A percentile compares a stretch with the other conserved stretches of the same genome.
phyloP scores from a whole-genome alignment of 2,113 vertebrate genomes.

The Meles meles region DNA sequence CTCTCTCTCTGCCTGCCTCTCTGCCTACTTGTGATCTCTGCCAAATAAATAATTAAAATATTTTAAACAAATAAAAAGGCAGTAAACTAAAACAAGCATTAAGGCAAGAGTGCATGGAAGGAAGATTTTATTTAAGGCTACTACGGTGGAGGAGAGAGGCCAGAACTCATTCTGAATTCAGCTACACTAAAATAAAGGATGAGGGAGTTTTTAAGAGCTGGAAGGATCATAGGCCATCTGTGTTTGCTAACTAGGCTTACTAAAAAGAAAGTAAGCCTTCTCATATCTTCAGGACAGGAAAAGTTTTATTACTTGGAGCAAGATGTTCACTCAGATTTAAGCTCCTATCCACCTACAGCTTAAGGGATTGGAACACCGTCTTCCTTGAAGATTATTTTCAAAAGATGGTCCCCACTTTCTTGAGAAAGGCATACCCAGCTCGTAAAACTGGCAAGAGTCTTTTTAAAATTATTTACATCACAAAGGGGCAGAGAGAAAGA shows the following conservation, averaged over 20 bases:
- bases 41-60: neutral
- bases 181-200: neutral
- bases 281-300: neutral
- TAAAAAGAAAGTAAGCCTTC: neutral
- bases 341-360: neutral
- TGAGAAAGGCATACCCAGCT: neutral
- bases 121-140: neutral
- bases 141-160: accelerated
- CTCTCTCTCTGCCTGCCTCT: too few relatives aligned
- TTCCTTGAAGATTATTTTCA: neutral
- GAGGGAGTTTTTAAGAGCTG: neutral
- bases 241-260: neutral
- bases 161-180: neutral
- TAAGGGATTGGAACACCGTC: neutral
- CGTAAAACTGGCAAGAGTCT: neutral
- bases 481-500: neutral
- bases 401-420: neutral
- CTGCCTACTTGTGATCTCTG: too few relatives aligned
- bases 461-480: neutral
- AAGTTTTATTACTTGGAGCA: neutral
- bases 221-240: neutral
- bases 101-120: neutral
- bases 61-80: neutral
- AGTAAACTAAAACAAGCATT: neutral
- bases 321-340: neutral